A percentile compares a stretch with the other conserved stretches of the same genome.
Conservation (phyloP, 2,888 invertebrate genomes). For the Poecilus cupreus region DNA sequence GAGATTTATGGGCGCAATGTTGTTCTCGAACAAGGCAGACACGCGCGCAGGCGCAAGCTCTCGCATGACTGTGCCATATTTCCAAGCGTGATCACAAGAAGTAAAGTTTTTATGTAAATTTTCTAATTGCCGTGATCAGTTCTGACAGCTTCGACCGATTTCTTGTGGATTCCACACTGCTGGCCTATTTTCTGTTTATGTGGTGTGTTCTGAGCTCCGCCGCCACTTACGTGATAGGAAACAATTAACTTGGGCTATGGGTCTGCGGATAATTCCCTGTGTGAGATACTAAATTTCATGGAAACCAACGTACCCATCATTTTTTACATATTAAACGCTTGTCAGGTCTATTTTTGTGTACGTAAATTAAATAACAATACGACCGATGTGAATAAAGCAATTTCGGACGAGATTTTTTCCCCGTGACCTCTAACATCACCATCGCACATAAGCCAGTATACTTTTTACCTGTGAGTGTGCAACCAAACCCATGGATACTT, state of each 20-base stretch:
- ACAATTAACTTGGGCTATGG: slow-evolving; percentile 24
- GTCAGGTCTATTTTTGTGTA: not conserved
- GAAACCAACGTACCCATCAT: slow-evolving; percentile 19
- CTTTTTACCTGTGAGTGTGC: too few relatives aligned
- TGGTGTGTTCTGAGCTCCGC: not conserved
- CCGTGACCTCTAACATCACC: not conserved
- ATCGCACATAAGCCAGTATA: too few relatives aligned
- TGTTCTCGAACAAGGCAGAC: not conserved
- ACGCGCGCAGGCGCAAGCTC: not conserved
- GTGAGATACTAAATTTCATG: slow-evolving; percentile 53
- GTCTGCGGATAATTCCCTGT: not conserved
- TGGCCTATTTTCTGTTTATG: slow-evolving; percentile 46
- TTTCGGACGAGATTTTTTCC: not conserved
- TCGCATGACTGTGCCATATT: slow-evolving; percentile 59
- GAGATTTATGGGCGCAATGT: slow-evolving; percentile 34
- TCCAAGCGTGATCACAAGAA: slow-evolving; percentile 48
- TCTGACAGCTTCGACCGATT: slow-evolving; percentile 57
- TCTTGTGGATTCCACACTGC: slow-evolving; percentile 46
- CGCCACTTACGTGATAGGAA: slow-evolving; percentile 47
- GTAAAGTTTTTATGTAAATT: slow-evolving; percentile 59
- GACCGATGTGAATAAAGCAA: not conserved
- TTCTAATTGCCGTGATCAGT: slow-evolving; percentile 58
- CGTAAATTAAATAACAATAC: not conserved
- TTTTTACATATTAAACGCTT: slow-evolving; percentile 17
- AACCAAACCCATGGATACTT: too few relatives aligned